phyloP scores from a whole-genome alignment of 2,888 invertebrate species.

The Sericinus montela region DNA sequence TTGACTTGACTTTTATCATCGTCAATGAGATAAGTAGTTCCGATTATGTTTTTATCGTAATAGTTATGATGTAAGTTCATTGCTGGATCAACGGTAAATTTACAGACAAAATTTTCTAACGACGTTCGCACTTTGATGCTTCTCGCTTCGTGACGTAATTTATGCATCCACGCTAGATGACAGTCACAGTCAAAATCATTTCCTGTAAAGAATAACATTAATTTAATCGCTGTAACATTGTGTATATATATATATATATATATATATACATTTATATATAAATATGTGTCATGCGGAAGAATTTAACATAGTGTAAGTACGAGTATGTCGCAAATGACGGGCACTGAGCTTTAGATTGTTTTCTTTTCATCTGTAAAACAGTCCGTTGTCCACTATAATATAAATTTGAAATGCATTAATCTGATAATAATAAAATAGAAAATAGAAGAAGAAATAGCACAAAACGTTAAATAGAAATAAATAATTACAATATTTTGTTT shows the following conservation, averaged over 20 bases:
- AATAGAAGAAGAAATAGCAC: too few relatives aligned
- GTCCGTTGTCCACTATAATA: too few relatives aligned
- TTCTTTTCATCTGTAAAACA: too few relatives aligned
- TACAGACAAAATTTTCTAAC: slow-evolving; percentile 86
- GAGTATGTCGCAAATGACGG: too few relatives aligned
- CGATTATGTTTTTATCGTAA: slow-evolving; percentile 55
- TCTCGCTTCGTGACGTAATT: slow-evolving; percentile 86
- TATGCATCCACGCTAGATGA: slow-evolving; percentile 90
- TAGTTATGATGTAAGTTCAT: slow-evolving; percentile 63
- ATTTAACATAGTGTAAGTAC: too few relatives aligned
- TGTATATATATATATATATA: too few relatives aligned
- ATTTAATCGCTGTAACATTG: too few relatives aligned
- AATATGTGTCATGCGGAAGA: too few relatives aligned
- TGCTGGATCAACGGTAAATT: slow-evolving; percentile 73
- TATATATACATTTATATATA: too few relatives aligned
- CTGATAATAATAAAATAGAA: too few relatives aligned
- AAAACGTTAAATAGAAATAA: neutral
- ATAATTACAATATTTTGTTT: neutral
- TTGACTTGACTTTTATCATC: slow-evolving; percentile 55
- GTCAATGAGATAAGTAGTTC: slow-evolving; percentile 48
- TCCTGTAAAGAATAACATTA: slow-evolving; percentile 81
- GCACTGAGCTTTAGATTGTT: too few relatives aligned
- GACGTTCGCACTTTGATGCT: slow-evolving; percentile 84
- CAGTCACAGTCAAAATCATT: slow-evolving; percentile 92
- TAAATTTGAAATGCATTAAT: too few relatives aligned